Evolutionary conservation across 2,888 invertebrate genomes (phyloP).

Genomic region (Orgyia antiqua): DNA sequence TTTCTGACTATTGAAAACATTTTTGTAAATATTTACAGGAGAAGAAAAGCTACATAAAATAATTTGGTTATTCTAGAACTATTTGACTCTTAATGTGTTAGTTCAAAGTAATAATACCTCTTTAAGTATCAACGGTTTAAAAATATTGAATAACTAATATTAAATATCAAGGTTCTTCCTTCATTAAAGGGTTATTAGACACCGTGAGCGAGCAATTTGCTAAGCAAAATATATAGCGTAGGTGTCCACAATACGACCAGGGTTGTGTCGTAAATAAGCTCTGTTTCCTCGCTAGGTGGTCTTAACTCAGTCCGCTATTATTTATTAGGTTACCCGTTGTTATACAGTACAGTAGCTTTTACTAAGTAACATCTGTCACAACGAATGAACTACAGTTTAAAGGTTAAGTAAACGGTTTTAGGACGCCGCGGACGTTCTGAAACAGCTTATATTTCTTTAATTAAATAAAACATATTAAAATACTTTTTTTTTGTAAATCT

Average conservation of each 20-base stretch:
- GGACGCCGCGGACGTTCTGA: too few species aligned
- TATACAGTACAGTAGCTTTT: slow-evolving; percentile 54
- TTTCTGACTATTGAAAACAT: too few species aligned
- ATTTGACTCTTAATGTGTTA: too few species aligned
- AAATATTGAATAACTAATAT: slow-evolving; percentile 9
- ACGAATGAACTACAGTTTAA: slow-evolving; percentile 16
- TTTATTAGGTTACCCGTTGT: slow-evolving; percentile 64
- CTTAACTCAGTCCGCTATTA: slow-evolving; percentile 71
- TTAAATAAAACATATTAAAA: too few species aligned
- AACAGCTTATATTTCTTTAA: too few species aligned
- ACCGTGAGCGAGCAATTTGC: slow-evolving; percentile 70
- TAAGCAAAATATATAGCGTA: slow-evolving; percentile 73
- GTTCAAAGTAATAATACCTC: too few species aligned
- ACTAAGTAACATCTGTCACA: slow-evolving; percentile 48
- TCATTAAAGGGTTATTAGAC: slow-evolving; percentile 76
- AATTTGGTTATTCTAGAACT: too few species aligned
- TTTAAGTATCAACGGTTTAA: too few species aligned
- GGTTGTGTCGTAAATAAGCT: slow-evolving; percentile 64
- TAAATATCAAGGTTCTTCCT: slow-evolving; percentile 40
- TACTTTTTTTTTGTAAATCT: too few species aligned
- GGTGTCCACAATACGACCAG: slow-evolving; percentile 66
- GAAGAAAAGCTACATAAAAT: too few species aligned
- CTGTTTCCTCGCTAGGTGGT: slow-evolving; percentile 72
- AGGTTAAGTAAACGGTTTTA: slow-evolving; percentile 23
- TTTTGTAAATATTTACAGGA: too few species aligned